Conservation (phyloP, 2,888 invertebrate species). For the Ormyrus nitidulus region DNA sequence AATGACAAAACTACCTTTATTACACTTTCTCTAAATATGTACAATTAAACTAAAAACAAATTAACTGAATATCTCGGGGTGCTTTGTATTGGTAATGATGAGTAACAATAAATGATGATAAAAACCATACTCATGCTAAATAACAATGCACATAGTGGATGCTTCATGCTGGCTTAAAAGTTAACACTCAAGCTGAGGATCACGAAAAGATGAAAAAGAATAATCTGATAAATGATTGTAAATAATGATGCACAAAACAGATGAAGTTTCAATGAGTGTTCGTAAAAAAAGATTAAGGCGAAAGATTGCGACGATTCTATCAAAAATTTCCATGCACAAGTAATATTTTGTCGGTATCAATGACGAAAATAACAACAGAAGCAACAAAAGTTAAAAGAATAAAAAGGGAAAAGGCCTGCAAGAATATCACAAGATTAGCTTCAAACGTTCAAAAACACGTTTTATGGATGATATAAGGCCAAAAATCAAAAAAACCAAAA, state of each 20-base stretch:
- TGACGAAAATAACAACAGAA: background rate
- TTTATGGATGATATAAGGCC: background rate
- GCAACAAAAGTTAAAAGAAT: background rate
- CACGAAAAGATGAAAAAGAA: constrained; percentile 1
- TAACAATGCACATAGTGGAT: constrained; percentile 7
- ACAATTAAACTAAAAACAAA: constrained; percentile 3
- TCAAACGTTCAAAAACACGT: background rate
- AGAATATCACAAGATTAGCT: background rate
- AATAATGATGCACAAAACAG: constrained; percentile 5
- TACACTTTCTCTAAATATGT: background rate
- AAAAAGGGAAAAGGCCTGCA: constrained; percentile 6
- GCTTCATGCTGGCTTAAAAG: constrained; percentile 43
- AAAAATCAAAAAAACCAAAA: too few species aligned
- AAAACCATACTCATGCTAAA: constrained; percentile 22
- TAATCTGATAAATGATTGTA: constrained; percentile 11
- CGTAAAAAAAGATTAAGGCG: background rate
- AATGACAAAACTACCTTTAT: constrained; percentile 4
- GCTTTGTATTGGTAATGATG: constrained; percentile 10
- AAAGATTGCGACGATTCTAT: background rate
- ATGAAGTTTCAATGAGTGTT: background rate
- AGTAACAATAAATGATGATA: background rate
- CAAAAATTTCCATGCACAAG: constrained; percentile 19
- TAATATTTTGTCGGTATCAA: background rate
- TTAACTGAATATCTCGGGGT: background rate
- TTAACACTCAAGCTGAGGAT: constrained; percentile 47